phyloP scores from a whole-genome alignment of 2,113 vertebrate genomes.

The Trinectes maculatus region DNA sequence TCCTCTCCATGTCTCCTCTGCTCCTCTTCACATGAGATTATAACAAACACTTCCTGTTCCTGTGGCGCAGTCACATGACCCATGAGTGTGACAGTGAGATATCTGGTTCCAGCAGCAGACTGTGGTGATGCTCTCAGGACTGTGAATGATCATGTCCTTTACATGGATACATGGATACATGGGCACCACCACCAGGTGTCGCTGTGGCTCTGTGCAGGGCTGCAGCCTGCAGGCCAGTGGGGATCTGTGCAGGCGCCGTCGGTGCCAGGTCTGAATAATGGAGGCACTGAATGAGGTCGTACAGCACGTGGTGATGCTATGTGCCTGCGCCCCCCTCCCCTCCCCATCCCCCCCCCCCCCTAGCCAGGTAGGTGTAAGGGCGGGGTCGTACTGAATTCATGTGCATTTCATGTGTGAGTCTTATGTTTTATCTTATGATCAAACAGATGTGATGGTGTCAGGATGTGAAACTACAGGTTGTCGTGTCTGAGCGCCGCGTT shows the following conservation, averaged over 20 bases:
- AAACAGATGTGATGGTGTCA: too few relatives aligned
- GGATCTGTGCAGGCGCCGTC: constrained; percentile 22
- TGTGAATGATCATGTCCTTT: neutral
- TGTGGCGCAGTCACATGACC: too few relatives aligned
- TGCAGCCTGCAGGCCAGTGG: neutral
- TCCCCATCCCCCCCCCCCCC: too few relatives aligned
- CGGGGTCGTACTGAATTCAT: too few relatives aligned
- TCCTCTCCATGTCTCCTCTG: neutral
- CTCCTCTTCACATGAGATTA: constrained; percentile 39
- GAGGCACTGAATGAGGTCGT: constrained; percentile 18
- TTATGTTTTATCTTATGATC: too few relatives aligned
- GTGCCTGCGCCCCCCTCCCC: neutral
- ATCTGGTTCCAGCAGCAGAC: neutral
- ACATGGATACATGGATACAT: constrained; percentile 32
- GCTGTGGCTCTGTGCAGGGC: constrained; percentile 13
- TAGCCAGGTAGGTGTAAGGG: too few relatives aligned
- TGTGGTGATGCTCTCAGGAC: neutral
- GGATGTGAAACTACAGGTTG: too few relatives aligned
- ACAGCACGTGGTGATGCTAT: constrained; percentile 16
- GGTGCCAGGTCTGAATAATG: constrained; percentile 17
- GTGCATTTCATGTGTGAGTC: too few relatives aligned
- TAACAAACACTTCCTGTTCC: too few relatives aligned
- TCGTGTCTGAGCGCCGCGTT: too few relatives aligned
- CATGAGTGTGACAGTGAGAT: too few relatives aligned
- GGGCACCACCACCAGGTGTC: constrained; percentile 44